Evolutionary conservation across 2,888 invertebrate genomes (phyloP).

Genomic region (Penaeus monodon): DNA sequence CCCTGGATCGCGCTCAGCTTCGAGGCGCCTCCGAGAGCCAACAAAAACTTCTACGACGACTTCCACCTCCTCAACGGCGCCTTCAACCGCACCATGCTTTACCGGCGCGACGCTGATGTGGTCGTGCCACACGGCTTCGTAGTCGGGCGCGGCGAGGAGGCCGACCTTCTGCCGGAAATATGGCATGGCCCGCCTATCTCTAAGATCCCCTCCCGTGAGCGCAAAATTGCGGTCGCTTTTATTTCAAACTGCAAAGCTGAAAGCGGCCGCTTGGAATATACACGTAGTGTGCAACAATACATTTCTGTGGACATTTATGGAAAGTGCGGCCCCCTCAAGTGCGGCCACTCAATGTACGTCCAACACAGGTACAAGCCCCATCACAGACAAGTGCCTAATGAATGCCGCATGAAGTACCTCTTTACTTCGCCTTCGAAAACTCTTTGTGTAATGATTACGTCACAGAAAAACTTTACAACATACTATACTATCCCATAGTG

Average conservation of each 20-base stretch:
- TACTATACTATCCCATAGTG: conserved; percentile 49
- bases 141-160: conserved; percentile 16
- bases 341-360: conserved; percentile 20
- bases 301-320: conserved; percentile 17
- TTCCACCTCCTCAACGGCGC: conserved; percentile 22
- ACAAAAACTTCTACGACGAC: conserved; percentile 2
- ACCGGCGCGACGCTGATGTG: conserved; percentile 42
- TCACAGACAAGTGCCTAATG: conserved; percentile 24
- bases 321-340: conserved; percentile 24
- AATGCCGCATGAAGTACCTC: conserved; percentile 21
- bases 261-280: conserved; percentile 24
- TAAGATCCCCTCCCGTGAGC: too few relatives aligned
- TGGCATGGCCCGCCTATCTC: conserved; percentile 24
- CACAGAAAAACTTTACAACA: conserved; percentile 58
- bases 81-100: conserved; percentile 55
- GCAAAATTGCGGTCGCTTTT: conserved; percentile 9
- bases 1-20: conserved; percentile 52
- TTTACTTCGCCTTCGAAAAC: conserved; percentile 60
- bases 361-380: background rate
- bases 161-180: conserved; percentile 12
- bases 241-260: conserved; percentile 21
- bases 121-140: conserved; percentile 48
- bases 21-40: conserved; percentile 36
- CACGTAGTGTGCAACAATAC: background rate
- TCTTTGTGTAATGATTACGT: conserved; percentile 53